Percentiles rank a stretch among this genome's conserved stretches.
Conservation (phyloP, 2,113 vertebrate genomes). For the Polypterus bichir region DNA sequence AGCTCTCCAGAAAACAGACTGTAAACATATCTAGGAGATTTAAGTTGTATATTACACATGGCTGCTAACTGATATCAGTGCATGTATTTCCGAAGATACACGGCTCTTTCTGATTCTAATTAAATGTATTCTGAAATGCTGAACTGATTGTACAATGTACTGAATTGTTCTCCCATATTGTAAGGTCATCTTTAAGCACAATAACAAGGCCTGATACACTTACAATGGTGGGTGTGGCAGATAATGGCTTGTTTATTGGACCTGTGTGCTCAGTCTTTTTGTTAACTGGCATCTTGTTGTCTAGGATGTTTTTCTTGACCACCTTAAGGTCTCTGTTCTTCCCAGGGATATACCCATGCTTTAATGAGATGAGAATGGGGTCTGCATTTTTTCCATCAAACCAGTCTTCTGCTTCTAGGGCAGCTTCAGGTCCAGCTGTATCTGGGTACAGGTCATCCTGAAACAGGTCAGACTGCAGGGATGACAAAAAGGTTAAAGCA, state of each 20-base stretch:
- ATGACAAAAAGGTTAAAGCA: constrained; percentile 4
- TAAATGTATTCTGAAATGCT: too few species aligned
- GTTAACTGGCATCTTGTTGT: constrained; percentile 57
- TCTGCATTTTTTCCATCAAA: constrained; percentile 84
- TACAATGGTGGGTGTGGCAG: constrained; percentile 40
- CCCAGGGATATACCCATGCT: constrained; percentile 77
- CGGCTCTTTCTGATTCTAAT: too few species aligned
- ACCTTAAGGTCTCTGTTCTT: constrained; percentile 88
- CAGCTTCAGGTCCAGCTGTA: constrained; percentile 75
- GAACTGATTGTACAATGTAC: too few species aligned
- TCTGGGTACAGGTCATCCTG: constrained; percentile 94
- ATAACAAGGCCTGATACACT: constrained; percentile 22
- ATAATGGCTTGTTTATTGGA: constrained; percentile 52
- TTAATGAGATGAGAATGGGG: constrained; percentile 83
- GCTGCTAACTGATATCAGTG: too few species aligned
- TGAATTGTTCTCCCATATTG: too few species aligned
- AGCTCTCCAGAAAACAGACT: too few species aligned
- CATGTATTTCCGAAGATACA: too few species aligned
- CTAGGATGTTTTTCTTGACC: constrained; percentile 86
- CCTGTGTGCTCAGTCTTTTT: constrained; percentile 68
- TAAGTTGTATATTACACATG: too few species aligned
- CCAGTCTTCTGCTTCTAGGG: constrained; percentile 90
- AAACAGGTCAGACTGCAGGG: constrained; percentile 82
- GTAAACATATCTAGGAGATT: too few species aligned
- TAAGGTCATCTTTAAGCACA: too few species aligned